Conservation (phyloP, 2,797 vertebrate species). For the Champsocephalus esox region DNA sequence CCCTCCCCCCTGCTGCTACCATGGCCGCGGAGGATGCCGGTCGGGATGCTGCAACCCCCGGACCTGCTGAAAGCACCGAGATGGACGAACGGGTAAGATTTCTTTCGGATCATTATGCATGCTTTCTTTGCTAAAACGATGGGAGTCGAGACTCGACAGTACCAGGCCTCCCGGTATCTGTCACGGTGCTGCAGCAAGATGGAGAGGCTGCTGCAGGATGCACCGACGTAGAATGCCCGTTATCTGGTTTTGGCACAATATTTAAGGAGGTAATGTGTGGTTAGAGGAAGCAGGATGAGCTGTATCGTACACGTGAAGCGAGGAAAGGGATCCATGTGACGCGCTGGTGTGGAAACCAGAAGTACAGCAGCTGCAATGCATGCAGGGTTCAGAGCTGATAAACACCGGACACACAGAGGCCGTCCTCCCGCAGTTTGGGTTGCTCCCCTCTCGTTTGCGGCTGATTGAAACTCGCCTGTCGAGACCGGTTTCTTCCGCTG, state of each 20-base stretch:
- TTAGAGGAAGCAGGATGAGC: not conserved
- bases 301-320: not conserved
- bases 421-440: not conserved
- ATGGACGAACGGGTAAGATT: constrained; percentile 78
- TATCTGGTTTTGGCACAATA: not conserved
- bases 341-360: constrained; percentile 46
- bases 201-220: constrained; percentile 15
- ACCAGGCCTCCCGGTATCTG: constrained; percentile 19
- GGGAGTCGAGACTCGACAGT: not conserved
- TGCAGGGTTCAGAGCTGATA: constrained; percentile 33
- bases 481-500: constrained; percentile 33
- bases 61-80: constrained; percentile 71
- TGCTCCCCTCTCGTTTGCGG: not conserved
- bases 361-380: constrained; percentile 54
- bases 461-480: constrained; percentile 20
- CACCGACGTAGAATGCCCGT: not conserved
- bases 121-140: not conserved
- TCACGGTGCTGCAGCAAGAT: constrained; percentile 27
- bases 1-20: constrained; percentile 62
- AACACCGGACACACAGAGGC: constrained; percentile 16
- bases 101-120: not conserved
- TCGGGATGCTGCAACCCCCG: constrained; percentile 45
- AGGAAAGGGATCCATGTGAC: not conserved
- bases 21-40: constrained; percentile 76
- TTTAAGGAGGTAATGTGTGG: not conserved